Evolutionary conservation across 37 sponge, comb jelly and placozoan genomes (phyloP).

Genomic region (Ephydatia muelleri): DNA sequence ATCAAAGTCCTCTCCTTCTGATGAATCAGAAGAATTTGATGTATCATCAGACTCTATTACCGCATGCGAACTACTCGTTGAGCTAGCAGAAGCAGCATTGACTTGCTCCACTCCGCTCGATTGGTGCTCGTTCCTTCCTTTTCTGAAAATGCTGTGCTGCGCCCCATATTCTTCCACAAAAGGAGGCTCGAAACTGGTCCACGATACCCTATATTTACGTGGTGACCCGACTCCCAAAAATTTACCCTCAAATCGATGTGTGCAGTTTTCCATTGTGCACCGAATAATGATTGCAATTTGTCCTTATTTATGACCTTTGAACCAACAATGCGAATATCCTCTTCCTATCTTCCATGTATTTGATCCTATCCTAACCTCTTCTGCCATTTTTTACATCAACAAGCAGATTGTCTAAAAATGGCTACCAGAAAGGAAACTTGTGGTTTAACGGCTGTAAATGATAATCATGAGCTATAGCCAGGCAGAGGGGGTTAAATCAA

Average conservation of each 20-base stretch:
- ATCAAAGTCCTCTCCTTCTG: not conserved
- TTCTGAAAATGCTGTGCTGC: constrained; percentile 6
- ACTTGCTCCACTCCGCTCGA: constrained; percentile 1
- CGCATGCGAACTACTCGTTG: not conserved
- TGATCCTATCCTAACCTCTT: constrained; percentile 1
- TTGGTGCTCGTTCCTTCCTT: not conserved
- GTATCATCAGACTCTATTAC: not conserved
- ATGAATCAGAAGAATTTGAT: not conserved
- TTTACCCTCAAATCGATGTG: no score
- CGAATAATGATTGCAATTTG: not conserved
- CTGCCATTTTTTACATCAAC: not conserved
- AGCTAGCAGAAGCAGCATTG: not conserved
- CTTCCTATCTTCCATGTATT: not conserved
- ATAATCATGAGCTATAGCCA: not conserved
- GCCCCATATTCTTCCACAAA: no score
- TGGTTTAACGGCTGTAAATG: not conserved
- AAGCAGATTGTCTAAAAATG: not conserved
- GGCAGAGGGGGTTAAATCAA: not conserved
- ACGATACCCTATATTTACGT: no score
- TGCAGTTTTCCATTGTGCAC: not conserved
- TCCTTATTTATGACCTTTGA: not conserved
- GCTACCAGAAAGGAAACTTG: not conserved
- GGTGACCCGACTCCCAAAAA: no score
- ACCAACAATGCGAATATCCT: not conserved
- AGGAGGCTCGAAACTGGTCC: no score